These are phyloP conservation scores for Sphaerodactylus townsendi DNA, from an alignment of 2,113 vertebrate species.

Conservation along the genomic window DNA sequence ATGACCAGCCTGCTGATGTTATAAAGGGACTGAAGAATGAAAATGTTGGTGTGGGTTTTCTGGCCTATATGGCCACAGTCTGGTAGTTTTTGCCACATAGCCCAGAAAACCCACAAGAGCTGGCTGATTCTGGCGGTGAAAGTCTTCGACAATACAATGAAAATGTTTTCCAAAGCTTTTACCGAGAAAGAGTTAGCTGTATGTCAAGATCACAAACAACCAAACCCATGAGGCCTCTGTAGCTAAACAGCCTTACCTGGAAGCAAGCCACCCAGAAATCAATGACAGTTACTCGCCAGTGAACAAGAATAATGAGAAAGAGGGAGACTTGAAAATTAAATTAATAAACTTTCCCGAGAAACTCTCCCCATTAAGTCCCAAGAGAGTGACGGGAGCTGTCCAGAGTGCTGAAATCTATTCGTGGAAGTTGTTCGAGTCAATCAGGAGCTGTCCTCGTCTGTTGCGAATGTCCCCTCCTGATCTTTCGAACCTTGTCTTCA, in stretches of 20 bases:
- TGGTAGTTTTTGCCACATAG: no score
- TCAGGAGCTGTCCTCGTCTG: background rate
- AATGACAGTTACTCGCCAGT: background rate
- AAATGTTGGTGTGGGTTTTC: no score
- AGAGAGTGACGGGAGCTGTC: slow-evolving; percentile 18
- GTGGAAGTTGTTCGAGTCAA: background rate
- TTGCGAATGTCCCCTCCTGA: background rate
- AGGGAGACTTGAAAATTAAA: background rate
- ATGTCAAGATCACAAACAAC: background rate
- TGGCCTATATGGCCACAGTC: no score
- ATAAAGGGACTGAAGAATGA: no score
- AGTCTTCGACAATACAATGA: no score
- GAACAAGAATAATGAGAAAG: background rate
- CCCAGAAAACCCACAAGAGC: no score
- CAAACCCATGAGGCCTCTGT: background rate
- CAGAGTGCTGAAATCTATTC: slow-evolving; percentile 43
- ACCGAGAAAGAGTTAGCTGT: background rate
- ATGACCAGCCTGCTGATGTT: no score
- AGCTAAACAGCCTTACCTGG: background rate
- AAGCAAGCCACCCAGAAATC: background rate
- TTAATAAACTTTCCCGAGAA: background rate
- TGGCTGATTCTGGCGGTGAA: no score
- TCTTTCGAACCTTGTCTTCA: background rate
- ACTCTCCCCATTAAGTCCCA: no score
- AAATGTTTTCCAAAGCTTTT: no score